A percentile compares a stretch with the other conserved stretches of the same genome.
Conservation (phyloP, 2,888 invertebrate species). For the Acanthoscelides obtectus region DNA sequence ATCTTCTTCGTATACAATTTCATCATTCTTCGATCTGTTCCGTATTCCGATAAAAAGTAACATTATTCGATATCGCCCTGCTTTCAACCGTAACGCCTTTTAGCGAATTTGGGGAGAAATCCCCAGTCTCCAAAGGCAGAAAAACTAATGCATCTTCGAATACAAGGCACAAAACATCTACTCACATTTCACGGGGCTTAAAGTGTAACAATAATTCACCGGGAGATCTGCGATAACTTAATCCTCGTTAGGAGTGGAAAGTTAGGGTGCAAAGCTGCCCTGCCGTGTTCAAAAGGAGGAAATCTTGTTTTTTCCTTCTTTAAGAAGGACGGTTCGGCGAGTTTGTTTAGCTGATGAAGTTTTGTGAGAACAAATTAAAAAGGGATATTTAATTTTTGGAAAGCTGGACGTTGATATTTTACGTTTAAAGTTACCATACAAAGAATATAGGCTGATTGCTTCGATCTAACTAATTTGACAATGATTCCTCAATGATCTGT, state of each 20-base stretch:
- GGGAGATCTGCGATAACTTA: not conserved
- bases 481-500: no score
- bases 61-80: not conserved
- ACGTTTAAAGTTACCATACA: no score
- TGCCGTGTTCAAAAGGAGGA: not conserved
- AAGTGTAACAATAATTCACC: not conserved
- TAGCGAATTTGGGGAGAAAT: not conserved
- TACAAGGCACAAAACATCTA: not conserved
- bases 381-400: not conserved
- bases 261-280: not conserved
- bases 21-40: not conserved
- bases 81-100: not conserved
- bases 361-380: no score
- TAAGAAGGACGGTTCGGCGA: not conserved
- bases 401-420: no score
- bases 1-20: not conserved
- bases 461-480: no score
- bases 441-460: no score
- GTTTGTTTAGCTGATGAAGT: not conserved
- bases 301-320: not conserved
- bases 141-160: not conserved
- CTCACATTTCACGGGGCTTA: not conserved
- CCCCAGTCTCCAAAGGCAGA: no score
- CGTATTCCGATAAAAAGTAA: not conserved
- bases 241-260: not conserved